Base-by-base conservation (phyloP, 2,888 invertebrate species). In the Drosophila rellima region DNA sequence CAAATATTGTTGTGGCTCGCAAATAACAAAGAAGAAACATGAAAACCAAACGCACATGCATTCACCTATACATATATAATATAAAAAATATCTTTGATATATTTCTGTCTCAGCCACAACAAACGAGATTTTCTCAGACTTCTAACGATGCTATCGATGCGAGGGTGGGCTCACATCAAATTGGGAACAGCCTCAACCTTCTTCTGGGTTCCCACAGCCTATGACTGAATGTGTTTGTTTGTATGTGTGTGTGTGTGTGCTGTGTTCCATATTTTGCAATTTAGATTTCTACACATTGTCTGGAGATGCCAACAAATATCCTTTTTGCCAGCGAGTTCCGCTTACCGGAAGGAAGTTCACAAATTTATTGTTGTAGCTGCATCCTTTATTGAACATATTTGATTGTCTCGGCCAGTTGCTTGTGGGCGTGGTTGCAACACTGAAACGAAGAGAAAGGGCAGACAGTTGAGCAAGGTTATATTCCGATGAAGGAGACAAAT, bases 111-210 rank as follows among this genome's bases (percentile, higher is more conserved):
- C 57, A 72, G 88, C 85, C 82, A 76, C 88, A 85, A 80, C 74
- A 88, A 82, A 78, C 70, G 55, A 75, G 74, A 82, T 80, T 80
- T 88, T 87, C 89, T 87, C 87, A 86, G 71, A 82, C 56, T 60
- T 59, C 59, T 70, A 69, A 47, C 70, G 89, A 86, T 86, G 74
- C 74, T 88, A 89, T 86, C 89, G 70, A 15, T 51, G 74, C 70
- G 89, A 82, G 86, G 86, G 89, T 88, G 86, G 89, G 74, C 78
- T 80, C 82, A 73, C 80, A 88, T 75, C 72, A 89, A 86, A 86
- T 86, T 88, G 89, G 78, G 62, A 74, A 70, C 70, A 48, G 61
- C 80, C 81, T 66, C 37, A 48, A 39, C 45, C 26, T 26, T 33
- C 40, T 37, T 20, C 56, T 56, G n/a, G 69, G 81, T 81, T 82